Base-by-base conservation (phyloP, 1,140 invertebrate genomes). In the Cecropterus lyciades region DNA sequence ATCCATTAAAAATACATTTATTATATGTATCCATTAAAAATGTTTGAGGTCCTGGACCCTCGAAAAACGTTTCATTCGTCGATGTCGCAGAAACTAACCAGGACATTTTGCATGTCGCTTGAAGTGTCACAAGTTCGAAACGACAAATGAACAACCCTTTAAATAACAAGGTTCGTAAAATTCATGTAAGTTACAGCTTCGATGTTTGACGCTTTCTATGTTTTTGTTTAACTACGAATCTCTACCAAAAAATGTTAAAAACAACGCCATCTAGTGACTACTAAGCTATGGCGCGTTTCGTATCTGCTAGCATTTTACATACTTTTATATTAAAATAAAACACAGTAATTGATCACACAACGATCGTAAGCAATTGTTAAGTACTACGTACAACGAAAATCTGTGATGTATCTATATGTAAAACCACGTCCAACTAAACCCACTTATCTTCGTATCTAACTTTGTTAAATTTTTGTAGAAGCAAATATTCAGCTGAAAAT, bases 101-200 rank as follows among this genome's bases (percentile, higher is more conserved):
- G 43, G 56, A 60, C 24, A 60, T 46, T n/a, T n/a, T 60, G 56
- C 56, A 60, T 60, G 56, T 60, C 24, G 56, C 56, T 60, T 60
- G 55, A 55, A 60, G 56, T 59, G 56, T 48, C 15, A 24, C 24
- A n/a, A 59, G 55, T 27, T 57, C 20, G n/a, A 30, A 59, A 30
- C 42, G 15, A 48, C 24, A 27, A 30, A 46, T 46, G 20, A 48
- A 67, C 64, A 86, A 82, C 77, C 86, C 86, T 89, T 89, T 84
- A 66, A 67, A 72, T 79, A 71, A 79, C 84, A 89, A 89, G 84
- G 86, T 89, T 85, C 80, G 84, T 89, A 82, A 68, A 66, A 64
- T 70, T 74, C 76, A 73, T 65, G 67, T 76, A 79, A 73, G 78
- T 80, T 75, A 75, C 73, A 72, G 80, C 82, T 80, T 72, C 65